These are phyloP conservation scores for Cettia cetti DNA, from an alignment of 2,113 vertebrate species.

Conservation along the genomic window DNA sequence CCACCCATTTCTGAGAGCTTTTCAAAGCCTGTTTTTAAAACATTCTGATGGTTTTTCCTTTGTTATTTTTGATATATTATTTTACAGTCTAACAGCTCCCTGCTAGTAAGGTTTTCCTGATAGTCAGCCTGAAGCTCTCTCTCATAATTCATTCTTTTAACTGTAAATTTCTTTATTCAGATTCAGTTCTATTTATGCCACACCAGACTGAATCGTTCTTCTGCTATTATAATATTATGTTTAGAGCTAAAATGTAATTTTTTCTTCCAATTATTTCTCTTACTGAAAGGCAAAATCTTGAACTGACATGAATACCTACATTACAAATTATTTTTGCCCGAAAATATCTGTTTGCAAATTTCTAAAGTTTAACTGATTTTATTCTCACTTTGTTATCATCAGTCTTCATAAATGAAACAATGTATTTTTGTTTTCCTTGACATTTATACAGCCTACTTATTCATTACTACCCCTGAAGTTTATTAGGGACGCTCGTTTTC, in stretches of 20 bases:
- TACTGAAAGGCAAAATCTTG: conserved; percentile 23
- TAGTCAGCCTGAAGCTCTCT: conserved; percentile 48
- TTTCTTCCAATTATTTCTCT: conserved; percentile 38
- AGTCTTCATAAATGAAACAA: neutral
- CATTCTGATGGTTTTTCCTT: conserved; percentile 19
- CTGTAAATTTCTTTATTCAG: conserved; percentile 59
- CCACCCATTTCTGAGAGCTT: neutral
- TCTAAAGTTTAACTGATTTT: neutral
- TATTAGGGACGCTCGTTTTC: neutral
- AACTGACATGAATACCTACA: neutral
- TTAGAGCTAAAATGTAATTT: neutral
- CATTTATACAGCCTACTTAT: neutral
- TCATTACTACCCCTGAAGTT: neutral
- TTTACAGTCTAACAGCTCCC: conserved; percentile 43
- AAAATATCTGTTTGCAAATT: conserved; percentile 1
- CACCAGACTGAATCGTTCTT: neutral
- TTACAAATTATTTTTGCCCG: conserved; percentile 18
- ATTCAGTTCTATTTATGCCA: conserved; percentile 49
- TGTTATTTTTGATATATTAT: conserved; percentile 48
- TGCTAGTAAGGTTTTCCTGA: conserved; percentile 25
- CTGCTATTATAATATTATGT: conserved; percentile 21
- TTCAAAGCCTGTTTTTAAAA: conserved; percentile 23
- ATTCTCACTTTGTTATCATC: conserved; percentile 1
- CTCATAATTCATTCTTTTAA: conserved; percentile 63
- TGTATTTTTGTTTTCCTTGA: neutral